Base-by-base conservation (phyloP, 2,888 invertebrate species). In the Epiblema foenella region DNA sequence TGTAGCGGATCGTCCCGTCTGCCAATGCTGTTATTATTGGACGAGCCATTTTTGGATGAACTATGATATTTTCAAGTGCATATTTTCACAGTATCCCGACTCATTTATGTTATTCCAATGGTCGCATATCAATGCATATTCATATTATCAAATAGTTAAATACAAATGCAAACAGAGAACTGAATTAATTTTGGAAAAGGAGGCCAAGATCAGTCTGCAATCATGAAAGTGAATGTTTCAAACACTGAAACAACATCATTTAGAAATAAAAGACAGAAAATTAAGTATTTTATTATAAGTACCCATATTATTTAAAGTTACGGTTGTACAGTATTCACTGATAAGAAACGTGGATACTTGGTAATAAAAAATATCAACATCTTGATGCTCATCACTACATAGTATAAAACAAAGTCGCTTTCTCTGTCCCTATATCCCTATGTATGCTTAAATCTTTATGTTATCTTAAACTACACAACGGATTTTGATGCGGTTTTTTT, bases 1-100 rank as follows among this genome's bases (percentile, higher is more conserved):
- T 80, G 81, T 78, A 77, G 78, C 80, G 33, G 52, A 83, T 68
- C 63, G 71, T 79, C 79, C 76, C 79, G 86, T 84, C 82, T 90
- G 91, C 90, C 89, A 89, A 89, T 82, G 83, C 78, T 81, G 81
- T 84, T 89, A 88, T 86, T 87, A 84, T 82, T 78, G 78, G 82
- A 75, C 76, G 77, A 75, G 76, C 84, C 84, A 84, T 87, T 90
- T 89, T 86, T 76, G 81, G 82, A 80, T 83, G 88, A 89, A 85
- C 89, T 87, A 69, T 86, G 86, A 83, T 83, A 82, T 89, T 87
- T 85, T 65, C 67, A 59, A 18, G 51, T 17, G n/a, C n/a, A n/a
- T n/a, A 33, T 46, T 33, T 15, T 18, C 56, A n/a, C 18, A 37
- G 64, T 46, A 57, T 63, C 11, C 18, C 12, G 24, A 20, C 33